phyloP scores from a whole-genome alignment of 2,113 vertebrate species.

The Petrocephalus zakoni region DNA sequence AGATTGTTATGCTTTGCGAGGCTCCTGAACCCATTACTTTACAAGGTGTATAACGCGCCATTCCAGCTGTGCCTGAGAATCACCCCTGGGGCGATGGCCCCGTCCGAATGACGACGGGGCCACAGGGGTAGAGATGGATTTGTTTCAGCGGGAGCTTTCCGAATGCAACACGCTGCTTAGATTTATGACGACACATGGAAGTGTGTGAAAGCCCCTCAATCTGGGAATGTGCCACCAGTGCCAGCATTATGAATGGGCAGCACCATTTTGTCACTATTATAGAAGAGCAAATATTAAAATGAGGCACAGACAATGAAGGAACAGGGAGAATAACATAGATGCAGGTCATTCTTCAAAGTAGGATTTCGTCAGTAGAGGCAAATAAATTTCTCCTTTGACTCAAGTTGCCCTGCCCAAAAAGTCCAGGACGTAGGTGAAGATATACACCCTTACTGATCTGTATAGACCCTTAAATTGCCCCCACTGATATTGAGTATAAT shows the following conservation, averaged over 20 bases:
- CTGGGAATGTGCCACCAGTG: background rate
- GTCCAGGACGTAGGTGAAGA: background rate
- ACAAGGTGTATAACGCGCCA: background rate
- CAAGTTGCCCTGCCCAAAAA: background rate
- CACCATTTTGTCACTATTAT: background rate
- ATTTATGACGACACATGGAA: background rate
- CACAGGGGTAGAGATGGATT: constrained; percentile 2
- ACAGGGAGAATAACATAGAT: background rate
- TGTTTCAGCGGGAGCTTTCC: background rate
- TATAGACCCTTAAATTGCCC: background rate
- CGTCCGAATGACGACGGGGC: background rate
- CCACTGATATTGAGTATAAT: background rate
- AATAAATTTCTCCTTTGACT: background rate
- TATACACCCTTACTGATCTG: background rate
- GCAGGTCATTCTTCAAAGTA: background rate
- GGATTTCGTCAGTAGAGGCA: background rate
- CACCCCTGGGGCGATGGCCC: background rate
- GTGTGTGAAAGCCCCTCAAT: background rate
- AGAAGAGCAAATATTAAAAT: background rate
- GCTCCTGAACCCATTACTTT: constrained; percentile 16
- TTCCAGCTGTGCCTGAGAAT: constrained; percentile 7
- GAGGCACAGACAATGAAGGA: background rate
- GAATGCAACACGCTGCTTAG: background rate
- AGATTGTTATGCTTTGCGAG: background rate
- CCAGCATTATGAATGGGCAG: background rate